Evolutionary conservation across 2,888 invertebrate species (phyloP).

Genomic region (Yponomeuta plumbellus): DNA sequence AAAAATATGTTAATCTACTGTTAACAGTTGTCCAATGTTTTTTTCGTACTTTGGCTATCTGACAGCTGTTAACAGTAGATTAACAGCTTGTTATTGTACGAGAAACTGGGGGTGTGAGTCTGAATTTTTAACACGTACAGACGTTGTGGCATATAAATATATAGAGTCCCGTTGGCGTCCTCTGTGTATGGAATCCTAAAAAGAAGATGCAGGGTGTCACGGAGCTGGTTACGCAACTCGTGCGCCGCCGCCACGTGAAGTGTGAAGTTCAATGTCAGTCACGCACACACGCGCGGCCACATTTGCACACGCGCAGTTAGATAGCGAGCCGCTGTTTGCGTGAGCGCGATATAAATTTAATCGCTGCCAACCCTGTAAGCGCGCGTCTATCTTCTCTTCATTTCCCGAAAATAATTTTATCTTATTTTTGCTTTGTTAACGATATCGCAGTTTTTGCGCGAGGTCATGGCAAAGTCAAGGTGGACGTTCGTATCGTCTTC

Average conservation of each 20-base stretch:
- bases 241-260: constrained; percentile 61
- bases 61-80: no score
- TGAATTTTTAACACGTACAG: no score
- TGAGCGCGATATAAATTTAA: constrained; percentile 55
- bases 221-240: constrained; percentile 61
- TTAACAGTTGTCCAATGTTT: no score
- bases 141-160: no score
- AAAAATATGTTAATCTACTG: no score
- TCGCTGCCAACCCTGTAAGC: constrained; percentile 64
- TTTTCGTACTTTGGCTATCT: no score
- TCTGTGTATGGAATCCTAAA: constrained; percentile 19
- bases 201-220: constrained; percentile 15
- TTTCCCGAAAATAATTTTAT: constrained; percentile 59
- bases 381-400: constrained; percentile 61
- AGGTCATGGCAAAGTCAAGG: constrained; percentile 62
- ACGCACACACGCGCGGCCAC: constrained; percentile 50
- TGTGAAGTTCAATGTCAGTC: constrained; percentile 77
- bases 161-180: not conserved
- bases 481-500: constrained; percentile 19
- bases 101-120: no score
- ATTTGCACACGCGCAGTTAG: constrained; percentile 29
- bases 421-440: constrained; percentile 12
- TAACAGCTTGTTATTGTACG: no score
- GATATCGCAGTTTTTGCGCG: constrained; percentile 43
- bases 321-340: constrained; percentile 35